Conservation (phyloP, 2,888 invertebrate species). For the Chymomyza caudatula region DNA sequence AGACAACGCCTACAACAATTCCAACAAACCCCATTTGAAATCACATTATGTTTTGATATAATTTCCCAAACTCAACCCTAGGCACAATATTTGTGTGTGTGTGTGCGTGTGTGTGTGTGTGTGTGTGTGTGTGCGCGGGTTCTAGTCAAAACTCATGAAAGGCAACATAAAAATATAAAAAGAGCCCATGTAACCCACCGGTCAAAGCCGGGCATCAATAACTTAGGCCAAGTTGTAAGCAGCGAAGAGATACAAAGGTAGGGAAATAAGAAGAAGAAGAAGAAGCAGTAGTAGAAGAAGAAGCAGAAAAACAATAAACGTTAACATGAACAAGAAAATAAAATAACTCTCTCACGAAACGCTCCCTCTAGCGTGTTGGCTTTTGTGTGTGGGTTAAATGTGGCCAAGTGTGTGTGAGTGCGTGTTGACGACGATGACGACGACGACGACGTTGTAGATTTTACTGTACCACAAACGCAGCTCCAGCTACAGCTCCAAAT, state of each 20-base stretch:
- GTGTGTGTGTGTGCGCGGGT: no score
- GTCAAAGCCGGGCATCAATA: conserved; percentile 70
- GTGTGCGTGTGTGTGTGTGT: background rate
- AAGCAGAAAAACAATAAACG: conserved; percentile 70
- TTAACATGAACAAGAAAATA: conserved; percentile 73
- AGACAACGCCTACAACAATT: conserved; percentile 3
- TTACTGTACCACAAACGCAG: conserved; percentile 71
- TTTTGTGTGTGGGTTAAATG: conserved; percentile 65
- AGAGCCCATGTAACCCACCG: conserved; percentile 24
- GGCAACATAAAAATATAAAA: background rate
- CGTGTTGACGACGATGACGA: conserved; percentile 23
- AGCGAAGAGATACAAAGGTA: background rate
- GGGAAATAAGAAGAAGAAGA: conserved; percentile 39
- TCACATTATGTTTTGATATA: conserved; percentile 68
- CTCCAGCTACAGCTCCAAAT: conserved; percentile 51
- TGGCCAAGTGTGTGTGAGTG: conserved; percentile 35
- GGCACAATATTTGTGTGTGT: conserved; percentile 2
- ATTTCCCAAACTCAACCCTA: conserved; percentile 45
- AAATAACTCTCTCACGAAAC: conserved; percentile 70
- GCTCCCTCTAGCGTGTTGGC: conserved; percentile 34
- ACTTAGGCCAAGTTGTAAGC: conserved; percentile 20
- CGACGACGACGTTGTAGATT: conserved; percentile 56
- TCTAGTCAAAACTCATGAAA: background rate
- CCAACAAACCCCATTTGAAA: conserved; percentile 49
- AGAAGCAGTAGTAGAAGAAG: conserved; percentile 34